Evolutionary conservation across 2,797 vertebrate species (phyloP).

Genomic region (Ceyx erithaca): DNA sequence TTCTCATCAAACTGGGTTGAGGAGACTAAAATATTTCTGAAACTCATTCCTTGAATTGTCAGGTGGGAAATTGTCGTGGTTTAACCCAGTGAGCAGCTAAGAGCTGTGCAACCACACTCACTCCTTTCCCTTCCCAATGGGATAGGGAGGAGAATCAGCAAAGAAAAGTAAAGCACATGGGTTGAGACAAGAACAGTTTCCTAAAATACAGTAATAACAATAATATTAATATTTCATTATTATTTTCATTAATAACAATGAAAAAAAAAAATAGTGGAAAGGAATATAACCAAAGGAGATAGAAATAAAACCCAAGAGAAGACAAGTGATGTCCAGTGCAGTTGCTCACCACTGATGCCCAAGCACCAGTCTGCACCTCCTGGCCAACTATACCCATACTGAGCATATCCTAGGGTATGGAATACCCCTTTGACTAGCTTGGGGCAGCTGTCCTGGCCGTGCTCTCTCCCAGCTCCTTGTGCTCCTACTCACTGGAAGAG

Average conservation of each 20-base stretch:
- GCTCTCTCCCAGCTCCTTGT: not conserved
- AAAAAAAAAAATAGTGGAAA: not conserved
- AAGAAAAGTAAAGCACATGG: not conserved
- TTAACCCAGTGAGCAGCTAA: not conserved
- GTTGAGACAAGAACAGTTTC: not conserved
- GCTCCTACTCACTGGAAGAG: not conserved
- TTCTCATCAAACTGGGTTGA: not conserved
- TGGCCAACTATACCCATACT: not conserved
- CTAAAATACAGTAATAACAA: not conserved
- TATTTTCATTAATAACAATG: not conserved
- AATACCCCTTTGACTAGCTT: not conserved
- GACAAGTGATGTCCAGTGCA: not conserved
- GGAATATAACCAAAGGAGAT: not conserved
- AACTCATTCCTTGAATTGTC: slow-evolving; percentile 13
- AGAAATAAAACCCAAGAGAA: not conserved
- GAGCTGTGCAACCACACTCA: not conserved
- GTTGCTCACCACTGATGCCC: not conserved
- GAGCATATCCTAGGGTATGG: not conserved
- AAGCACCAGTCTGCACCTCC: not conserved
- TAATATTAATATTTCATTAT: too few relatives aligned
- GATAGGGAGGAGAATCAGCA: not conserved
- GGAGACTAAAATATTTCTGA: not conserved
- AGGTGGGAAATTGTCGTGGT: not conserved
- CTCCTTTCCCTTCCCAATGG: not conserved
- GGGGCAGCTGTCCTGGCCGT: not conserved